Base-by-base conservation (phyloP, 2,888 invertebrate genomes). In the Andrena bucephala region DNA sequence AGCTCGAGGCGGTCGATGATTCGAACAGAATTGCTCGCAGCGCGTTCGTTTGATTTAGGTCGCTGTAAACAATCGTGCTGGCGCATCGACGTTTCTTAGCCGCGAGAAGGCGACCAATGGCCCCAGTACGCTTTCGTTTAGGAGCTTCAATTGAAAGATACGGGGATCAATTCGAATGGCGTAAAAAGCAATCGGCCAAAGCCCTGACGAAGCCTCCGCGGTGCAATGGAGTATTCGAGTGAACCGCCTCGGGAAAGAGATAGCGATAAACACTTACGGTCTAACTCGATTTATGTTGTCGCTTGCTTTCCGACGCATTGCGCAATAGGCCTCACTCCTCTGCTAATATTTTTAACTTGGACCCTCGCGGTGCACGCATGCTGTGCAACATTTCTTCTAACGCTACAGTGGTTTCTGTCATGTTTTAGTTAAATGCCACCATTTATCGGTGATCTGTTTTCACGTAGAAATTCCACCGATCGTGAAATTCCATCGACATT, bases 321-420 rank as follows among this genome's bases (percentile, higher is more conserved):
- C 76, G 76, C 62, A 73, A 62, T 16, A 5, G 5, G 75, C 73
- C 29, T 20, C 75, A 29, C 2, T 13, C 31, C 10, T 33, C 20
- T 42, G 42, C 4, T 33, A 76, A 77, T 77, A 77, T 77, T 77
- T 77, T 77, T 77, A 77, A 77, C 77, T 60, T 31, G 36, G 31
- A 74, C 7, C 36, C 13, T 42, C 13, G 10, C 6, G 70, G 10
- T 48, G 13, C 13, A 57, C 50, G 2, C 2, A 5, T 0, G 24
- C 52, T 0, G n/a, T 20, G 7, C 27, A 10, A 24, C 10, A 13
- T 27, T 27, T 24, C 4, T 24, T 57, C 57, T 13, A 57, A 27
- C 4, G 42, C 1, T 42, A 1, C 42, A 0, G 42, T 16, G 42
- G 13, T 42, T 42, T 4, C 42, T 42, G 13, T 42, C 13, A 13